These are phyloP conservation scores for Leptosomus discolor DNA, from an alignment of 2,113 vertebrate species.

Conservation along the genomic window DNA sequence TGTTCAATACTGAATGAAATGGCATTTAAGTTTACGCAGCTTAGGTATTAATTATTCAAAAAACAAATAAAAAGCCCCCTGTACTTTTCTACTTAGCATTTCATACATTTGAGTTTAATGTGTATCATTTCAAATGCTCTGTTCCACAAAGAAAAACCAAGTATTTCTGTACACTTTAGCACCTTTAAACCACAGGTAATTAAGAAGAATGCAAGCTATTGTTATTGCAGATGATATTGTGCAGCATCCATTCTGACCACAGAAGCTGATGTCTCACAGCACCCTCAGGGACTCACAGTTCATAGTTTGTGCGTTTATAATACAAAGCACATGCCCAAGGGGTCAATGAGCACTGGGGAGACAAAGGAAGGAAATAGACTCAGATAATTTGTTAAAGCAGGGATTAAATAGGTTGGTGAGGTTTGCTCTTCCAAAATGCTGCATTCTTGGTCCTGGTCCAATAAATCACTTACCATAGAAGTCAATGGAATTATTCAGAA, in stretches of 20 bases:
- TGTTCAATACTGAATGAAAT: neutral
- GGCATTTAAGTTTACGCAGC: neutral
- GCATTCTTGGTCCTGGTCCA: neutral
- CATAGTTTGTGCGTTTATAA: neutral
- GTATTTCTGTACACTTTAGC: neutral
- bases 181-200: neutral
- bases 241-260: neutral
- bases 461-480: neutral
- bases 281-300: neutral
- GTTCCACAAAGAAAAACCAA: neutral
- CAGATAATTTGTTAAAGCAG: constrained; percentile 3
- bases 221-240: neutral
- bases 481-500: neutral
- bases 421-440: neutral
- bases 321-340: neutral
- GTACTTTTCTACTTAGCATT: neutral
- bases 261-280: rapidly evolving
- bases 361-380: neutral
- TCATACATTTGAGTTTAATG: neutral
- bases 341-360: rapidly evolving
- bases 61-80: neutral
- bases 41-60: neutral
- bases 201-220: neutral
- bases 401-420: neutral
- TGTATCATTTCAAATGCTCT: neutral